Conservation (phyloP, 2,797 vertebrate species). For the Phrynocephalus vlangalii region DNA sequence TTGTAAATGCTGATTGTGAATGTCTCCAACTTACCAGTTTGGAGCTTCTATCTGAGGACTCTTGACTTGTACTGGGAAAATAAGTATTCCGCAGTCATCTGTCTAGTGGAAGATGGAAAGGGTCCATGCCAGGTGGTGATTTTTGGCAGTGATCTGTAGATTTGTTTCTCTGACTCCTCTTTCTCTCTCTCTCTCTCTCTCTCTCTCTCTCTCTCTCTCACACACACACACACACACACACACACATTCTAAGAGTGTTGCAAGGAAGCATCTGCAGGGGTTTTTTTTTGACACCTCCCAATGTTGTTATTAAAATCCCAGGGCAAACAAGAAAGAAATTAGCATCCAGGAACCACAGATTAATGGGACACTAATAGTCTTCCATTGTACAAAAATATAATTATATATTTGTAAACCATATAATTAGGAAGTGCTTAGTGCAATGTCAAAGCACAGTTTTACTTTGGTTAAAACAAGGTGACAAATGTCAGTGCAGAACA, state of each 20-base stretch:
- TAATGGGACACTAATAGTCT: slow-evolving; percentile 11
- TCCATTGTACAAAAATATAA: background rate
- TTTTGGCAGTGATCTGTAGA: background rate
- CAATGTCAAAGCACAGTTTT: background rate
- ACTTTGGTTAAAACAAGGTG: slow-evolving; percentile 13
- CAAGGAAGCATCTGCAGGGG: slow-evolving; percentile 14
- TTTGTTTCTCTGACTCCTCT: background rate
- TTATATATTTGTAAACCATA: background rate
- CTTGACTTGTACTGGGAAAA: background rate
- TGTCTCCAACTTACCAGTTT: background rate
- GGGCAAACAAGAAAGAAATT: slow-evolving; percentile 18
- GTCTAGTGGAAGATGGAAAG: background rate
- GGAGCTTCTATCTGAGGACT: background rate
- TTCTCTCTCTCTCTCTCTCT: too few species aligned
- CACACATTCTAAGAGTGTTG: background rate
- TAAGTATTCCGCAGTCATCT: background rate
- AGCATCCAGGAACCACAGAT: slow-evolving; percentile 12
- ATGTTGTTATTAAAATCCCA: slow-evolving; percentile 30
- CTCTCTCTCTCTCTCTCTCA: too few species aligned
- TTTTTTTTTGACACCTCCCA: slow-evolving; percentile 18
- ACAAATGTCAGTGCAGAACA: background rate
- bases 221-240: too few species aligned
- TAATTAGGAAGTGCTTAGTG: slow-evolving; percentile 13
- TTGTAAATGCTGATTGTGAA: too few species aligned
- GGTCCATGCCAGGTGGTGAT: background rate